These are phyloP conservation scores for Pangasius krempfi DNA, from an alignment of 2,797 vertebrate species.

Conservation along the genomic window DNA sequence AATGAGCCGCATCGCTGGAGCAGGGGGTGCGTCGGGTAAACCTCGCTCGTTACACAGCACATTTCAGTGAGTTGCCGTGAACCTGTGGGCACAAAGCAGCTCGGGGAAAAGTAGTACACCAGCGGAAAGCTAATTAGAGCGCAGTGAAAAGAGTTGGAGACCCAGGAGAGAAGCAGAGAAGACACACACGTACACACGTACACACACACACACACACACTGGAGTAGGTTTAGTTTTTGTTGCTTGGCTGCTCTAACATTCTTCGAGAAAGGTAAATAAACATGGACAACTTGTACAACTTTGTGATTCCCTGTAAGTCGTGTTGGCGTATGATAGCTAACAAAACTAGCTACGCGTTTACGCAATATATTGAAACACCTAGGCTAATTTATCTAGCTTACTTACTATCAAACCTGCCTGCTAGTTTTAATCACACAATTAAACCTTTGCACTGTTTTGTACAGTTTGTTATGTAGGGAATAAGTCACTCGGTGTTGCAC, in stretches of 20 bases:
- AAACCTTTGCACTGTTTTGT: not conserved
- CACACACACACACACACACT: conserved; percentile 11
- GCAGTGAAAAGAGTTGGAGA: conserved; percentile 54
- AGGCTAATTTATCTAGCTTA: not conserved
- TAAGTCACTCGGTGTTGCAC: not conserved
- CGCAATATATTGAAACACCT: not conserved
- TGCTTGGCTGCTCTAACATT: not conserved
- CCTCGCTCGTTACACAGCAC: conserved; percentile 66
- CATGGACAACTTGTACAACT: not conserved
- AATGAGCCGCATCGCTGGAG: not conserved
- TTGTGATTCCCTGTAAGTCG: not conserved
- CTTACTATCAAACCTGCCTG: not conserved
- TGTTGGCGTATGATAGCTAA: not conserved
- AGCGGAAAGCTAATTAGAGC: conserved; percentile 63
- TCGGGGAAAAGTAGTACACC: conserved; percentile 46
- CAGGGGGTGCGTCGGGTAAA: not conserved
- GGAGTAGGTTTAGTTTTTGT: conserved; percentile 4
- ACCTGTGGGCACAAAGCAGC: conserved; percentile 50
- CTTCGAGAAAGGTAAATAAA: not conserved
- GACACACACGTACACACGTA: conserved; percentile 10
- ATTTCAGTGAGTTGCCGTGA: conserved; percentile 63
- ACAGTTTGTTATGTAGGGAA: not conserved
- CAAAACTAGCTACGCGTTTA: not conserved
- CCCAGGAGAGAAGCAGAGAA: conserved; percentile 47
- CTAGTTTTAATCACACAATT: not conserved